phyloP scores from a whole-genome alignment of 2,888 invertebrate genomes.

The Papilio demoleus region DNA sequence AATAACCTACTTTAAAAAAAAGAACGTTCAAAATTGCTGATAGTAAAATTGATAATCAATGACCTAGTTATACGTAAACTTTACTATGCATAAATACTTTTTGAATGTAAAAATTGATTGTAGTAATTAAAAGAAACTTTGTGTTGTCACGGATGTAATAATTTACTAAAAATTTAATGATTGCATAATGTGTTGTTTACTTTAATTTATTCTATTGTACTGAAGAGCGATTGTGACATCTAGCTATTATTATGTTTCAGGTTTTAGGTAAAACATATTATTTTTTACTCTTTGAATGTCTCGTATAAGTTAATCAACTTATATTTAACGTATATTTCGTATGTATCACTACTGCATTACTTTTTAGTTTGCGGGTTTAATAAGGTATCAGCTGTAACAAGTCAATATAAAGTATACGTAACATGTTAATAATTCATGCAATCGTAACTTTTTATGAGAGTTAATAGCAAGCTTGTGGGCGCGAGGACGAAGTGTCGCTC shows the following conservation, averaged over 20 bases:
- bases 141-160: neutral
- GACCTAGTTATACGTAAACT: neutral
- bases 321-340: too few species aligned
- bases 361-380: neutral
- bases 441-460: slow-evolving; percentile 26
- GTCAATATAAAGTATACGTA: slow-evolving; percentile 6
- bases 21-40: too few species aligned
- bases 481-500: slow-evolving; percentile 40
- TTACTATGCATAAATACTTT: too few species aligned
- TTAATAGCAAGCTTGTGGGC: slow-evolving; percentile 29
- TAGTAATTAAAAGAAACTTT: neutral
- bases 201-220: neutral
- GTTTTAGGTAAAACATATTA: neutral
- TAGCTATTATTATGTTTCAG: neutral
- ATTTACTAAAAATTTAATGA: neutral
- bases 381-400: neutral
- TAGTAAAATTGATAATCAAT: neutral
- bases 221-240: neutral
- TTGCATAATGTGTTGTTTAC: neutral
- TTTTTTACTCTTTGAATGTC: neutral
- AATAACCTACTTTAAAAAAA: neutral
- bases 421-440: slow-evolving; percentile 22
- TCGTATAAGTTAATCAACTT: too few species aligned
- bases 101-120: neutral
- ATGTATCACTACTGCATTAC: neutral